Evolutionary conservation across 2,113 vertebrate species (phyloP).

Genomic region (Labrus mixtus): DNA sequence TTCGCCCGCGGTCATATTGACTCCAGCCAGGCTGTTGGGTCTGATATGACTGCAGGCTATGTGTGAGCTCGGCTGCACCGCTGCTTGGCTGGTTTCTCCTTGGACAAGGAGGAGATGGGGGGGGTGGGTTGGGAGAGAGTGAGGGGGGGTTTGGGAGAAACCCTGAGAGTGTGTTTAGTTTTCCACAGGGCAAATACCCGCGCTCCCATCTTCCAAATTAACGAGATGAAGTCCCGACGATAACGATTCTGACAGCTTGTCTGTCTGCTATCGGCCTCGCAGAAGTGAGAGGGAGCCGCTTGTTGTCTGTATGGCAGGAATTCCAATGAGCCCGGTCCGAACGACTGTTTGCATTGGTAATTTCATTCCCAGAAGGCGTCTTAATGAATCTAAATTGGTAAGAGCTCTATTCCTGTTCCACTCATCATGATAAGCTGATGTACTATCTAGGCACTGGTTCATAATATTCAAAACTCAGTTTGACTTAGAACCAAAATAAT

Average conservation of each 20-base stretch:
- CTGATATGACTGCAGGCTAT: slow-evolving; percentile 81
- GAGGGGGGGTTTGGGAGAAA: slow-evolving; percentile 23
- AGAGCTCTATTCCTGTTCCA: slow-evolving; percentile 53
- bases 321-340: slow-evolving; percentile 62
- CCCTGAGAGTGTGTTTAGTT: slow-evolving; percentile 69
- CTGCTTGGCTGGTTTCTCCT: slow-evolving; percentile 54
- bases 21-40: slow-evolving; percentile 77
- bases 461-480: slow-evolving; percentile 10
- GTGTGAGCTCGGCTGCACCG: slow-evolving; percentile 67
- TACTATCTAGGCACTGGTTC: slow-evolving; percentile 6
- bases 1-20: slow-evolving; percentile 79
- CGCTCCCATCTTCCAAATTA: slow-evolving; percentile 77
- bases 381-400: slow-evolving; percentile 63
- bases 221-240: slow-evolving; percentile 72
- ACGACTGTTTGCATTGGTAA: slow-evolving; percentile 53
- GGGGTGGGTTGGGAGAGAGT: neutral
- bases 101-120: slow-evolving; percentile 18
- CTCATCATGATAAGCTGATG: slow-evolving; percentile 44
- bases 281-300: slow-evolving; percentile 34
- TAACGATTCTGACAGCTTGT: slow-evolving; percentile 77
- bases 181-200: slow-evolving; percentile 78
- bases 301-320: slow-evolving; percentile 53
- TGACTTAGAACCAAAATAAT: slow-evolving; percentile 13
- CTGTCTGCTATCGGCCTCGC: slow-evolving; percentile 64
- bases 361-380: slow-evolving; percentile 54